These are phyloP conservation scores for Hecatera dysodea DNA, from an alignment of 2,888 invertebrate species.

Conservation along the genomic window DNA sequence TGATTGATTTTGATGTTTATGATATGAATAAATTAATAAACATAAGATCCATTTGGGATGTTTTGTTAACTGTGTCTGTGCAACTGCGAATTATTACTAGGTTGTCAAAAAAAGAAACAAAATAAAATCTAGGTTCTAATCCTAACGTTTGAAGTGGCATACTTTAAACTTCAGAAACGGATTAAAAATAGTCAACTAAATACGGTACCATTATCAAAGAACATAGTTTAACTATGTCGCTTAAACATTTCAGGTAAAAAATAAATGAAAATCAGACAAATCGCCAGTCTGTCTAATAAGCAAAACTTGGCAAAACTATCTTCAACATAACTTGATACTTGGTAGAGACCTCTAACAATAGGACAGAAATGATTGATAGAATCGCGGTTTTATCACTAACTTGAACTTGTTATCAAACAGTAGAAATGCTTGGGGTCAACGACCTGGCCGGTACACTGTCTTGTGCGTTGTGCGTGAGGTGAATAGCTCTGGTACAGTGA, in stretches of 20 bases:
- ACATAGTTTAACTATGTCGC: too few species aligned
- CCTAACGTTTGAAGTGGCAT: too few species aligned
- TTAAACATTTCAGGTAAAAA: too few species aligned
- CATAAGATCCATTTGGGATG: too few species aligned
- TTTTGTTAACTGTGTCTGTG: too few species aligned
- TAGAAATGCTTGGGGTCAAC: constrained; percentile 41
- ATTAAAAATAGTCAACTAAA: neutral
- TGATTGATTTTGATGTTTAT: too few species aligned
- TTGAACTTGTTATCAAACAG: constrained; percentile 57
- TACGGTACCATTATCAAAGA: too few species aligned
- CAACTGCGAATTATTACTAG: too few species aligned
- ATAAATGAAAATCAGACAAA: neutral
- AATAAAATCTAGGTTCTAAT: too few species aligned
- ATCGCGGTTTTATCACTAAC: constrained; percentile 38
- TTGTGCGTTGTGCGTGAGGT: constrained; percentile 48
- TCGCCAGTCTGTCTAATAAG: neutral
- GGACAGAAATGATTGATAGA: constrained; percentile 42
- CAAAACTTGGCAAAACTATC: neutral
- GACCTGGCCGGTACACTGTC: constrained; percentile 34
- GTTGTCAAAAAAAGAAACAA: too few species aligned
- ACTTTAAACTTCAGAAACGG: too few species aligned
- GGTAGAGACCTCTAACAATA: constrained; percentile 30
- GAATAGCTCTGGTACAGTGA: constrained; percentile 46
- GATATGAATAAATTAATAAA: too few species aligned
- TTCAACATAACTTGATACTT: neutral